Evolutionary conservation across 2,797 vertebrate species (phyloP).

Genomic region (Myotis myotis): DNA sequence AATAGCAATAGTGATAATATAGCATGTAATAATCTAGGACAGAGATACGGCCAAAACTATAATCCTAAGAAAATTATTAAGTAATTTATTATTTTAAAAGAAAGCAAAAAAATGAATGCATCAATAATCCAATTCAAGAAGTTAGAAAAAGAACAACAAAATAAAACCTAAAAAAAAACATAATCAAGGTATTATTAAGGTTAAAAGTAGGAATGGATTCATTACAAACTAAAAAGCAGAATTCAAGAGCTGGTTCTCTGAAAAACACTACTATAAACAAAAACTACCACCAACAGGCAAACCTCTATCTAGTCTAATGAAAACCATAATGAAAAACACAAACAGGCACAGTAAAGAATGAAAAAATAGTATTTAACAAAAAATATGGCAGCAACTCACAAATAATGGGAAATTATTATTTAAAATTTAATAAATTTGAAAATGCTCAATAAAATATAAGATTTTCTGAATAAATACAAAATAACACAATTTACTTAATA

Average conservation of each 20-base stretch:
- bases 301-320: neutral
- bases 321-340: constrained; percentile 5
- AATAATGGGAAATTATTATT: constrained; percentile 3
- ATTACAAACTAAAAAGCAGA: constrained; percentile 3
- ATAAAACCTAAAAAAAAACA: constrained; percentile 13
- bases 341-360: neutral
- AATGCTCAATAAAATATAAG: constrained; percentile 13
- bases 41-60: neutral
- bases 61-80: neutral
- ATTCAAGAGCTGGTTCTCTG: constrained; percentile 1
- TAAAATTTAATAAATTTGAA: neutral
- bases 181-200: neutral
- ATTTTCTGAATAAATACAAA: constrained; percentile 5
- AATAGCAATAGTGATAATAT: neutral
- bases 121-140: neutral
- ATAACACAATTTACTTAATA: neutral
- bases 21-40: neutral
- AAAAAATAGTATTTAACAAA: neutral
- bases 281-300: neutral
- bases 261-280: neutral
- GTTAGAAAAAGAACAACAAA: neutral
- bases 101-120: neutral
- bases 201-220: neutral
- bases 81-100: neutral
- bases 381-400: constrained; percentile 16